phyloP scores from a whole-genome alignment of 92 coral and sea anemone species.

The Paramuricea clavata region DNA sequence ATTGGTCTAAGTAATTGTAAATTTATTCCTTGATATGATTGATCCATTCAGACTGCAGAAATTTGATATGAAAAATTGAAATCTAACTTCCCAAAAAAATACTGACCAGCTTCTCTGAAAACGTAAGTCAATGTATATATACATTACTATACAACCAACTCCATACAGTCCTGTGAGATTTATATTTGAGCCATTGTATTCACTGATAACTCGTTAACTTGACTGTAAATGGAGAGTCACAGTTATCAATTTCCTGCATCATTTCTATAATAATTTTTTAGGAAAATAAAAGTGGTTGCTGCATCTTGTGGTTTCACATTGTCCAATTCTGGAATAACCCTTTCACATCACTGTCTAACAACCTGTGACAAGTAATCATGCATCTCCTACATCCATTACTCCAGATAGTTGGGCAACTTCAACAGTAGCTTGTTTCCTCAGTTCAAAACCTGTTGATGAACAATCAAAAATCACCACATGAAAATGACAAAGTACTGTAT shows the following conservation, averaged over 20 bases:
- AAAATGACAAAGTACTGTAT: no score
- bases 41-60: no score
- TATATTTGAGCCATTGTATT: background rate
- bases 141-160: no score
- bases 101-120: no score
- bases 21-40: no score
- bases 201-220: no score
- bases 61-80: no score
- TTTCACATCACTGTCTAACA: slow-evolving; percentile 66
- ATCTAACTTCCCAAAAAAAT: background rate
- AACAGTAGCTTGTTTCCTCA: slow-evolving; percentile 44
- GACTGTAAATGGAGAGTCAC: no score
- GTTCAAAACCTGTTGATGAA: slow-evolving; percentile 51
- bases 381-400: slow-evolving; percentile 56
- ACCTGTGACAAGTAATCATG: slow-evolving; percentile 58
- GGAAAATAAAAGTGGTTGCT: slow-evolving; percentile 66
- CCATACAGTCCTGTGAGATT: background rate
- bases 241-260: no score
- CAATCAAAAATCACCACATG: no score
- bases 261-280: slow-evolving; percentile 59
- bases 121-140: no score
- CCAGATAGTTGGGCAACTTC: slow-evolving; percentile 56
- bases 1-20: no score
- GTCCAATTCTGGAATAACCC: slow-evolving; percentile 64
- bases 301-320: slow-evolving; percentile 71